phyloP scores from a whole-genome alignment of 2,888 invertebrate species.

The Encarsia formosa region DNA sequence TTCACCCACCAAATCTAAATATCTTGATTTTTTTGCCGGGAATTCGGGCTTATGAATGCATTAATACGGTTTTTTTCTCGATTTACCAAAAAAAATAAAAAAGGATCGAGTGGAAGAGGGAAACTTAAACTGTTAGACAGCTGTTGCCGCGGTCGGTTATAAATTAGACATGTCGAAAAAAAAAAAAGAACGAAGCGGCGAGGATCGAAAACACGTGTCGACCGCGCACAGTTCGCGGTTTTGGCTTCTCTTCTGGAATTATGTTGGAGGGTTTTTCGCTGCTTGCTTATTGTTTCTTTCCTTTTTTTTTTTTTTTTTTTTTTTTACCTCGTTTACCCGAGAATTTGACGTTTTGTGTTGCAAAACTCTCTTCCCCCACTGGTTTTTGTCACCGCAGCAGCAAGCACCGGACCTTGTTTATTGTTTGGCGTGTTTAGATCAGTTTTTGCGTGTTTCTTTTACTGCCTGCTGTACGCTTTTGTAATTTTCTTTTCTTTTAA shows the following conservation, averaged over 20 bases:
- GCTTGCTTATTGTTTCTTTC: no score
- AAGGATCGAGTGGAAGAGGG: no score
- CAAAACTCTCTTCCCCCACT: constrained; percentile 10
- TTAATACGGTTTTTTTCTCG: no score
- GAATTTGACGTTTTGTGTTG: constrained; percentile 24
- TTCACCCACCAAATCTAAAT: no score
- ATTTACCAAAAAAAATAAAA: no score
- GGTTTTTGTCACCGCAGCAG: neutral
- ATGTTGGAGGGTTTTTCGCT: no score
- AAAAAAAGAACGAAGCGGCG: constrained; percentile 1
- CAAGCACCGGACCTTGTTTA: neutral
- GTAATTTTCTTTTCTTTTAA: no score
- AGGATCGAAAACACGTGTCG: constrained; percentile 23
- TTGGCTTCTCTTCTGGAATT: constrained; percentile 25
- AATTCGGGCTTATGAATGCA: no score
- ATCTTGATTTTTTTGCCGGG: no score
- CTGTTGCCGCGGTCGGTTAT: constrained; percentile 17
- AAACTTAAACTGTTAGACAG: constrained; percentile 25
- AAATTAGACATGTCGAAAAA: constrained; percentile 14
- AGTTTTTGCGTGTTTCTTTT: neutral
- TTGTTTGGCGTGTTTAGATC: neutral
- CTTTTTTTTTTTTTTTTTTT: no score
- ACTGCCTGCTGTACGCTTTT: no score
- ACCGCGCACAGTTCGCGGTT: constrained; percentile 1
- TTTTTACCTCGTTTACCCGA: no score